Evolutionary conservation across 2,797 vertebrate species (phyloP).

Genomic region (Leptatherina wallacei): DNA sequence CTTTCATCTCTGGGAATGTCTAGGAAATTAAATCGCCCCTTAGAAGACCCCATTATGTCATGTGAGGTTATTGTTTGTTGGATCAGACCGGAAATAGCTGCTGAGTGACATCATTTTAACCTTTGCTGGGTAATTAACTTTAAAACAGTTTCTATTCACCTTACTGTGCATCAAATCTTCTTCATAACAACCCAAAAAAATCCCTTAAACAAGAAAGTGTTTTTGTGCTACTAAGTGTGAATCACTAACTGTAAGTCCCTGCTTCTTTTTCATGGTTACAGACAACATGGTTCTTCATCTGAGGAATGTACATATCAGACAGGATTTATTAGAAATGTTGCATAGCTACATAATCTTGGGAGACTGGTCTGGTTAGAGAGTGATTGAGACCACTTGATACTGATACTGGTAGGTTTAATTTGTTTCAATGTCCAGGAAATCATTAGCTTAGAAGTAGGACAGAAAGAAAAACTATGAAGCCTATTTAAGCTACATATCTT

Average conservation of each 20-base stretch:
- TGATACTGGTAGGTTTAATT: not conserved
- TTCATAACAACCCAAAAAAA: not conserved
- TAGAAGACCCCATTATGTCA: not conserved
- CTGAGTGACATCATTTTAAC: too few relatives aligned
- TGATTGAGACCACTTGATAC: slow-evolving; percentile 5
- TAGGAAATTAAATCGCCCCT: not conserved
- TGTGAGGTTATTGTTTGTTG: not conserved
- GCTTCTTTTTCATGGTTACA: too few relatives aligned
- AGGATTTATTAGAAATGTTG: slow-evolving; percentile 1
- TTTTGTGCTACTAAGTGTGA: not conserved
- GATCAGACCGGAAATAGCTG: too few relatives aligned
- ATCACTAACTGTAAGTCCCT: too few relatives aligned
- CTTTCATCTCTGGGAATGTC: not conserved
- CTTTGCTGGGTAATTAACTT: not conserved
- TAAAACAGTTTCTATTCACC: not conserved
- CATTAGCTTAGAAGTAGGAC: not conserved
- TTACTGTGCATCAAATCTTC: not conserved
- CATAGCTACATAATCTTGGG: not conserved
- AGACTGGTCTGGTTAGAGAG: not conserved
- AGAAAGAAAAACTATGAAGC: not conserved
- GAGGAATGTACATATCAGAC: not conserved
- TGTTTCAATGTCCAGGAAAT: too few relatives aligned
- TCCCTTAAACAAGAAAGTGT: not conserved
- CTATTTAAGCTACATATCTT: too few relatives aligned
- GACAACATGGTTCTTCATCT: not conserved